Percentiles rank a stretch among this genome's conserved stretches.
These are phyloP conservation scores for Bubo scandiacus DNA, from an alignment of 2,113 vertebrate species.

Conservation along the genomic window DNA sequence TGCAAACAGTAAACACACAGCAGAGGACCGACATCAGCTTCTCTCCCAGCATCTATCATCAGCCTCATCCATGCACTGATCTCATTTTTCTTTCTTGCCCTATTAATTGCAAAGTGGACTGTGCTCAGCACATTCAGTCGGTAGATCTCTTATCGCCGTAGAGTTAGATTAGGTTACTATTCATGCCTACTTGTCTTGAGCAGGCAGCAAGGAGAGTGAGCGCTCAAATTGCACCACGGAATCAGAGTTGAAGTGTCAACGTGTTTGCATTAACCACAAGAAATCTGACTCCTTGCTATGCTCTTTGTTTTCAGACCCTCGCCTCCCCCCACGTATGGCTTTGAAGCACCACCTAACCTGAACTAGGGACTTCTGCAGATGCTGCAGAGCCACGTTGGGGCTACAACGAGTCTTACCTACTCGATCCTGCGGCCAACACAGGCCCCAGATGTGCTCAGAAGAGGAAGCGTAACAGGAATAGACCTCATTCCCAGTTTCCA, in stretches of 20 bases:
- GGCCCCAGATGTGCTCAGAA: background rate
- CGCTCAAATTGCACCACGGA: background rate
- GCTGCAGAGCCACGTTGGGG: background rate
- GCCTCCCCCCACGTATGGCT: background rate
- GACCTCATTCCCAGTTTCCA: background rate
- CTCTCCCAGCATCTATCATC: background rate
- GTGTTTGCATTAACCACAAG: background rate
- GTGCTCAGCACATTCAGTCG: background rate
- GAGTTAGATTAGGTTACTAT: background rate
- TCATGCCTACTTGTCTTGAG: background rate
- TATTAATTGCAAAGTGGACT: background rate
- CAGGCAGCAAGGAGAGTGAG: background rate
- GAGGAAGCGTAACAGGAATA: background rate
- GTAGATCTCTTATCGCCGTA: fast-evolving
- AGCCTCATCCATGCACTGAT: background rate
- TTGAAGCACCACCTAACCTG: background rate
- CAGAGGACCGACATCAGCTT: background rate
- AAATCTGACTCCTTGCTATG: background rate
- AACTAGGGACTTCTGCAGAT: background rate
- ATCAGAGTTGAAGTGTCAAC: background rate
- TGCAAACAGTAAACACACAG: background rate
- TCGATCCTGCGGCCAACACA: background rate
- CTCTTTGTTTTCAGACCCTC: background rate
- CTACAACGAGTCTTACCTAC: background rate
- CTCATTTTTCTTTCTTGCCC: background rate